Conservation (phyloP, 2,888 invertebrate species). For the Oligia fasciuncula region DNA sequence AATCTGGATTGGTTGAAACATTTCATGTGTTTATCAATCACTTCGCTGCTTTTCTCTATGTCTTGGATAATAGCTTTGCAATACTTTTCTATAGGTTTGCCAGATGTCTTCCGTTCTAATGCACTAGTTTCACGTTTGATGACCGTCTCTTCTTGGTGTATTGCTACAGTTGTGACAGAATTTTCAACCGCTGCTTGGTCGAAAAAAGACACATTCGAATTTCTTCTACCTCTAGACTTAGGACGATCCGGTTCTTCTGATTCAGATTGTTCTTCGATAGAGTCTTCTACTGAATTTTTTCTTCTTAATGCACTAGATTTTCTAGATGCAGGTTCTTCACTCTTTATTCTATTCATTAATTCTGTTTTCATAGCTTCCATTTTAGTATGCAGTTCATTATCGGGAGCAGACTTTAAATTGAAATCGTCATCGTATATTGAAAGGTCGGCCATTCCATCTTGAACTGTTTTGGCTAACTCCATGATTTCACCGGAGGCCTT, state of each 20-base stretch:
- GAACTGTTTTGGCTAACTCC: constrained; percentile 89
- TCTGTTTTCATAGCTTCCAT: constrained; percentile 83
- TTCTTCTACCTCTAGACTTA: constrained; percentile 82
- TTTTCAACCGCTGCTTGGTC: constrained; percentile 73
- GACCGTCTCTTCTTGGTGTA: constrained; percentile 68
- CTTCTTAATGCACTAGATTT: constrained; percentile 79
- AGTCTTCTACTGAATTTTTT: constrained; percentile 79
- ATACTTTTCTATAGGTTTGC: constrained; percentile 83
- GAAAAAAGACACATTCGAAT: constrained; percentile 82
- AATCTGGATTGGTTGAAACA: constrained; percentile 83
- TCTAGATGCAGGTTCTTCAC: constrained; percentile 76
- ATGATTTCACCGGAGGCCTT: constrained; percentile 84
- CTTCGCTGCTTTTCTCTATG: constrained; percentile 84
- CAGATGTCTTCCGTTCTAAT: constrained; percentile 74
- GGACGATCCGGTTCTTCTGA: constrained; percentile 77
- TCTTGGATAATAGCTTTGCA: constrained; percentile 86
- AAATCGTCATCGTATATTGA: constrained; percentile 81
- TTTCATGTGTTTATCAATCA: constrained; percentile 88
- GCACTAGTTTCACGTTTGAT: constrained; percentile 73
- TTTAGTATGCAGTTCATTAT: constrained; percentile 79
- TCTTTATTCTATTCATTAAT: constrained; percentile 84
- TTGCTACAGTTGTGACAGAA: constrained; percentile 68
- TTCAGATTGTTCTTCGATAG: constrained; percentile 82
- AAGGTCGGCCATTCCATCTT: constrained; percentile 89
- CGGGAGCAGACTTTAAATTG: constrained; percentile 72